Conservation (phyloP, 1,140 invertebrate genomes). For the Nephotettix cincticeps region DNA sequence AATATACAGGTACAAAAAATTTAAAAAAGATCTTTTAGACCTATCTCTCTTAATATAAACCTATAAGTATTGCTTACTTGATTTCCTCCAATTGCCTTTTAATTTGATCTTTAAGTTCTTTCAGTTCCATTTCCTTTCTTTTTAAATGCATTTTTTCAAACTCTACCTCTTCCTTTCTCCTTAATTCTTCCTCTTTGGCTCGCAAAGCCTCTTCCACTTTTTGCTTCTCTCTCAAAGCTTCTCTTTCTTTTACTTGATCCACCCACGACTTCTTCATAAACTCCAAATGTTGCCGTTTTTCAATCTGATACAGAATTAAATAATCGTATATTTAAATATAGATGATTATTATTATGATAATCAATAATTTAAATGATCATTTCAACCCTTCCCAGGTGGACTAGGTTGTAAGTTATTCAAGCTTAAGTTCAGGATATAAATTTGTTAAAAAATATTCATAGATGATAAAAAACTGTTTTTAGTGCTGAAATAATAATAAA, state of each 20-base stretch:
- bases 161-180: neutral
- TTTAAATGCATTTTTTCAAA: neutral
- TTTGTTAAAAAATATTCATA: no score
- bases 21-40: neutral
- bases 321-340: no score
- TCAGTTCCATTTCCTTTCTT: neutral
- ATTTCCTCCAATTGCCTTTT: neutral
- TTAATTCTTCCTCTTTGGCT: constrained; percentile 4
- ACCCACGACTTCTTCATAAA: constrained; percentile 16
- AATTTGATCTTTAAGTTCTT: neutral
- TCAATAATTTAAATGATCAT: no score
- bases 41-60: neutral
- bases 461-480: no score
- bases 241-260: constrained; percentile 5
- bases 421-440: no score
- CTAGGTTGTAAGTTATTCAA: no score
- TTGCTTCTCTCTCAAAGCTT: neutral
- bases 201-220: neutral
- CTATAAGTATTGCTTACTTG: neutral
- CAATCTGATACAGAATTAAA: no score
- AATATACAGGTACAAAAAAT: no score
- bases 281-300: constrained; percentile 3
- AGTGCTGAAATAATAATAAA: no score
- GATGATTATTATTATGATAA: no score
- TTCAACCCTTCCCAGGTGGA: no score